Evolutionary conservation across 1,140 invertebrate genomes (phyloP).

Genomic region (Drosophila novamexicana): DNA sequence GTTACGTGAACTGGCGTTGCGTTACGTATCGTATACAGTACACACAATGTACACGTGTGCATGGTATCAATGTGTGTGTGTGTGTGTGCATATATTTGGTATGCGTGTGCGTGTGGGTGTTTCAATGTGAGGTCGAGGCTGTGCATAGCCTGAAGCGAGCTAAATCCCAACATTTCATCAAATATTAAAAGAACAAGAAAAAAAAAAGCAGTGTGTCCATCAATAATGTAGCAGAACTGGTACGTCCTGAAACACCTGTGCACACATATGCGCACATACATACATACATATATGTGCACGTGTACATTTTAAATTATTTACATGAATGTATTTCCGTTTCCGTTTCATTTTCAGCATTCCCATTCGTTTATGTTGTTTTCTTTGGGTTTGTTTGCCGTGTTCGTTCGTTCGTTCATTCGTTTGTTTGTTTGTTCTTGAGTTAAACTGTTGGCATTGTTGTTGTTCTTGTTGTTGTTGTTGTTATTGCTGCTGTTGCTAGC

Average conservation of each 20-base stretch:
- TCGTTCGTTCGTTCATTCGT: constrained; percentile 48
- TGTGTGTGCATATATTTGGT: constrained; percentile 2
- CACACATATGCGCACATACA: constrained; percentile 5
- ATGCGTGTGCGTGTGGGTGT: constrained; percentile 23
- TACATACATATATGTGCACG: constrained; percentile 14
- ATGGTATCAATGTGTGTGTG: neutral
- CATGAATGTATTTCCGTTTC: constrained; percentile 46
- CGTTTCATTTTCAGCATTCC: constrained; percentile 46
- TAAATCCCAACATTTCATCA: constrained; percentile 49
- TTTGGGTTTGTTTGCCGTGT: constrained; percentile 32
- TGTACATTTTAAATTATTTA: constrained; percentile 50
- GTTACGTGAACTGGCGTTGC: constrained; percentile 16
- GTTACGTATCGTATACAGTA: constrained; percentile 13
- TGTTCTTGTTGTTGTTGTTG: constrained; percentile 51
- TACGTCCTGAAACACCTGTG: constrained; percentile 38
- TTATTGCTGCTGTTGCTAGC: constrained; percentile 51
- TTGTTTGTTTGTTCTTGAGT: constrained; percentile 57
- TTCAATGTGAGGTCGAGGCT: constrained; percentile 27
- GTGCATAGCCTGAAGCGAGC: constrained; percentile 28
- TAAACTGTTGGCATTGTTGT: constrained; percentile 64
- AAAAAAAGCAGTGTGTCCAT: constrained; percentile 29
- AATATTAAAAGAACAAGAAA: constrained; percentile 29
- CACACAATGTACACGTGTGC: constrained; percentile 19
- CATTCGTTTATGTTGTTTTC: constrained; percentile 38
- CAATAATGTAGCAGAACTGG: constrained; percentile 34